phyloP scores from a whole-genome alignment of 1,140 invertebrate species.

The Psix sp. region DNA sequence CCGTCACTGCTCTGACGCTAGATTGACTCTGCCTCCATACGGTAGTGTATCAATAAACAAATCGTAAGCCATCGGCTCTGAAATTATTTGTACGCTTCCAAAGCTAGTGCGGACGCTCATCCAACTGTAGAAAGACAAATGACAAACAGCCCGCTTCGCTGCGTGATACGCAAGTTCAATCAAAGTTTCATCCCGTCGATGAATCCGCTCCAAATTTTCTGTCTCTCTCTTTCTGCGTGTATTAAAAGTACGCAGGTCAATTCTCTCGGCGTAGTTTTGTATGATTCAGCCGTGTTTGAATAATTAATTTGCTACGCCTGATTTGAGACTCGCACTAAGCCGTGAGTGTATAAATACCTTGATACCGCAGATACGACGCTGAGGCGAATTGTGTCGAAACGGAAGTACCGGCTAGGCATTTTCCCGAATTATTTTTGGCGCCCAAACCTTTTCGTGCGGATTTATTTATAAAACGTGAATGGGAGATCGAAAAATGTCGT shows the following conservation, averaged over 20 bases:
- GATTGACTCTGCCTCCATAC: no score
- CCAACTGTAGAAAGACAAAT: no score
- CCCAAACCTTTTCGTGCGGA: constrained; percentile 19
- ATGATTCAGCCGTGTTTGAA: constrained; percentile 25
- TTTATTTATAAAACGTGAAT: constrained; percentile 34
- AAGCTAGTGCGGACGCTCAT: no score
- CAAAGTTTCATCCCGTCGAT: no score
- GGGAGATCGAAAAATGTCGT: constrained; percentile 12
- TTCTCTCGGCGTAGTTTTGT: constrained; percentile 18
- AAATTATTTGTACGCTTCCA: no score
- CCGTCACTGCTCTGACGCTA: no score
- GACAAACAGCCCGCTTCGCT: no score
- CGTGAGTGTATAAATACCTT: constrained; percentile 36
- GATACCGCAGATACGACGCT: constrained; percentile 9
- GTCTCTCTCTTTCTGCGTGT: background rate
- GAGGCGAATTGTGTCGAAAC: constrained; percentile 35
- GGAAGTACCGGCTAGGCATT: constrained; percentile 32
- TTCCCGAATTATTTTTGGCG: constrained; percentile 35
- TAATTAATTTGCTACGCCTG: constrained; percentile 30
- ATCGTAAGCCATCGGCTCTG: no score
- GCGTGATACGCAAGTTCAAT: no score
- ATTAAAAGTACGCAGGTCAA: constrained; percentile 13
- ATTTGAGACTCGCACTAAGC: constrained; percentile 11
- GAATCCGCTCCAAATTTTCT: background rate
- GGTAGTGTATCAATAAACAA: no score